Evolutionary conservation across 2,113 vertebrate species (phyloP), one percentile per base, ranked within the genome.

Genomic region (Mormyrus lacerda): DNA sequence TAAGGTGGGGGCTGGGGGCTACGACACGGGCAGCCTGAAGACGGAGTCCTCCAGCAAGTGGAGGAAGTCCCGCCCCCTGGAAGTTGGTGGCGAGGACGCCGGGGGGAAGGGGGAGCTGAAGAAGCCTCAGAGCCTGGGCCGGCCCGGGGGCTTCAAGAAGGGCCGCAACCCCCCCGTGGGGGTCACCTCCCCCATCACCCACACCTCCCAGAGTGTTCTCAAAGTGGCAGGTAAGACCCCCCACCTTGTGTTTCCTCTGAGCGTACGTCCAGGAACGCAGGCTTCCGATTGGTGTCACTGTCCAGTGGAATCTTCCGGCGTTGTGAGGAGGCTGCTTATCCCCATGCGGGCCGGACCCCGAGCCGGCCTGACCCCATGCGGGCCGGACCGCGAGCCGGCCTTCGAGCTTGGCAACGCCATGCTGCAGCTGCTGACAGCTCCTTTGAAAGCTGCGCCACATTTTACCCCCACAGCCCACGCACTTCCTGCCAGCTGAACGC

Each of bases 161-260:
- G 95, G 96, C 91, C 97, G 98, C 87, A 97, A 97, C 58, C 97
- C 98, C 4, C 98, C 98, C 0, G 95, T 99, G 88, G 98, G 98
- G 0, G 96, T 99, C 90, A 99, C 98, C 0, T 99, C 98, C 1
- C 98, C 98, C 85, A 99, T 99, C 92, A 99, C 98, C 47, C 98
- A 99, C 82, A 98, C 96, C 0, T 98, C 97, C 21, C 97, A 98
- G 93, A 97, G 96, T 86, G 92, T 97, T 90, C 96, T 98, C 85
- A 99, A 97, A 94, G 97, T 99, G 0, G 97, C 97, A 96, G 97
- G 98, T 99, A 82, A 96, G 95, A 47, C 6, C n/a, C 73, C 7
- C 35, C 6, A 3, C 4, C 27, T 35, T 6, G 8, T 21, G 24
- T 27, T 13, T 47, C 42, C 35, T 42, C 61, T 65, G 9, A 65